Evolutionary conservation across 2,888 invertebrate species (phyloP), one percentile per base, ranked within the genome.

Genomic region (Dryococelus australis): DNA sequence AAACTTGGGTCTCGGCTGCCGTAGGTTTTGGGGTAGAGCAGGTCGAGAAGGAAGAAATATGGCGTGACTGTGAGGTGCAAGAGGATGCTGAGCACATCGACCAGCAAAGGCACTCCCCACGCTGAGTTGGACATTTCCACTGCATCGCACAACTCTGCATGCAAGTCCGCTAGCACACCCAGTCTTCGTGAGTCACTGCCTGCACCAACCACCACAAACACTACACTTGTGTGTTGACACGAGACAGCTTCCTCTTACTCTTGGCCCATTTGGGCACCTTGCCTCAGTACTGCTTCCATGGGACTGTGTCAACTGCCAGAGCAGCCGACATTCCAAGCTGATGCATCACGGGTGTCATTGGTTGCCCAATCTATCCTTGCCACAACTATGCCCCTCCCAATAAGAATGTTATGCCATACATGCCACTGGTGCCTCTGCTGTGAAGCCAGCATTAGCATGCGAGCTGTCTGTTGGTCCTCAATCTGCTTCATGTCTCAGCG

Each of bases 1-100:
- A 89, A 89, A 12, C 88, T 88, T 20, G 88, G 87, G 51, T 90
- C 89, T 8, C 87, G 87, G 24, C 88, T 88, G 27, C 87, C 87
- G 35, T 88, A 88, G 13, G 88, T 87, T 3, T 88, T 87, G 0
- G 89, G 89, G 79, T 89, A 90, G 86, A 90, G 87, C 79, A 90
- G 87, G 85, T 89, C 87, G 43, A 89, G 86, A 43, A 90, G 88
- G 87, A 90, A 89, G 80, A 89, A 90, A 91, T 95, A 95, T 0
- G 95, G 94, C 0, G 95, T 95, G 28, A 95, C 94, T 27, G 95
- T 94, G 5, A 95, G 92, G 89, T 95, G 95, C 88, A 95, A 92
- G 78, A 95, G 90, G 53, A 94, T 94, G 0, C 94, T 94, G 83
- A 94, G 92, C 78, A 94, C 93, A 26, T 94, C 93, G 8, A 93